phyloP scores from a whole-genome alignment of 2,113 vertebrate genomes.

The Semicossyphus pulcher region DNA sequence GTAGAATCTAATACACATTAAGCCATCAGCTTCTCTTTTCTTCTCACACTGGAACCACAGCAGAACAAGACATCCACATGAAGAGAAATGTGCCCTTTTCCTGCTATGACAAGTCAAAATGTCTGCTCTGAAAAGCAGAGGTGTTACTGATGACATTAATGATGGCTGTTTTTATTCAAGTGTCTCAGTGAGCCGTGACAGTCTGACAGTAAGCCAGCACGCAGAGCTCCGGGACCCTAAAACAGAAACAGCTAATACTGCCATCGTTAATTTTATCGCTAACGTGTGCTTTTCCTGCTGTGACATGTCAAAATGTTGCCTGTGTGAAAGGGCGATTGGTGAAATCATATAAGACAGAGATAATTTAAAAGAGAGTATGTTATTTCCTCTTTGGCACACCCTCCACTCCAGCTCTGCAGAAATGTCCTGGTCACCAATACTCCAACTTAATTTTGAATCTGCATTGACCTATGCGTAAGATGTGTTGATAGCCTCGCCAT shows the following conservation, averaged over 20 bases:
- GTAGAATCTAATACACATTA: background rate
- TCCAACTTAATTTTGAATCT: background rate
- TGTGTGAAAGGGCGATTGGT: too few relatives aligned
- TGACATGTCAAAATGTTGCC: too few relatives aligned
- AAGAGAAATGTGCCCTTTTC: background rate
- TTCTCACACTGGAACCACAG: background rate
- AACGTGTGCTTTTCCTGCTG: too few relatives aligned
- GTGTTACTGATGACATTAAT: background rate
- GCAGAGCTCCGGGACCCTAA: background rate
- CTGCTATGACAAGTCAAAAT: too few relatives aligned
- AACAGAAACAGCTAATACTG: background rate
- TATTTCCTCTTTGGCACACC: background rate
- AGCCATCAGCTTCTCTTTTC: background rate
- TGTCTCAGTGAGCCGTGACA: background rate
- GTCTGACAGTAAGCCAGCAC: background rate
- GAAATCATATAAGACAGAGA: too few relatives aligned
- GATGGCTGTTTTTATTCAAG: background rate
- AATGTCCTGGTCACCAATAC: conserved; percentile 2
- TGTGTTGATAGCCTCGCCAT: conserved; percentile 13
- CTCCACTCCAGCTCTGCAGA: background rate
- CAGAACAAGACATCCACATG: background rate
- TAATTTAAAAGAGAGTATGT: background rate
- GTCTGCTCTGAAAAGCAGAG: too few relatives aligned
- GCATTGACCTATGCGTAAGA: background rate
- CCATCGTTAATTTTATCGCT: background rate